phyloP scores from a whole-genome alignment of 2,113 vertebrate species.

The Psammodynastes pulverulentus region DNA sequence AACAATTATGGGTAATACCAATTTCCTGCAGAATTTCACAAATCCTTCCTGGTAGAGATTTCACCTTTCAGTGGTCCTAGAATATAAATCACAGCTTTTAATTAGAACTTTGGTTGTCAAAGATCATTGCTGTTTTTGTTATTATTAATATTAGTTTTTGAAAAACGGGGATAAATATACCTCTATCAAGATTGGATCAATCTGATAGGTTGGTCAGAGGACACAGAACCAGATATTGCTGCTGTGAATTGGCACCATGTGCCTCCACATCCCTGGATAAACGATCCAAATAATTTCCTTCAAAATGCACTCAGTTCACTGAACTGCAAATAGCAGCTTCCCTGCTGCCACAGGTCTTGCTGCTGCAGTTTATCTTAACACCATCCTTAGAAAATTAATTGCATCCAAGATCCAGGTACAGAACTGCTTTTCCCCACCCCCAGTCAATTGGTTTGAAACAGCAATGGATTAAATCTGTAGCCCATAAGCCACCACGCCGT shows the following conservation, averaged over 20 bases:
- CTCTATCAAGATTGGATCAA: slow-evolving; percentile 1
- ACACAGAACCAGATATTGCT: not conserved
- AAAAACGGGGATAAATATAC: not conserved
- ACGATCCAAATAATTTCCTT: not conserved
- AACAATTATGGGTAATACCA: slow-evolving; percentile 60
- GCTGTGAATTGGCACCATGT: not conserved
- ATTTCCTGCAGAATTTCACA: slow-evolving; percentile 60
- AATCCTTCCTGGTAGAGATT: slow-evolving; percentile 63
- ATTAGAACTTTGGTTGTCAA: slow-evolving; percentile 31
- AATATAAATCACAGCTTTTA: slow-evolving; percentile 44
- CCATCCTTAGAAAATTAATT: not conserved
- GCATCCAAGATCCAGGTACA: not conserved
- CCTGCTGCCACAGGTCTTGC: not conserved
- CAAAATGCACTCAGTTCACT: not conserved
- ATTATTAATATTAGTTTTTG: not conserved
- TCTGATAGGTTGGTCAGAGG: slow-evolving; percentile 24
- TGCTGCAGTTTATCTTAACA: not conserved
- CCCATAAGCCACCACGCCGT: not conserved
- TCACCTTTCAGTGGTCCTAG: slow-evolving; percentile 59
- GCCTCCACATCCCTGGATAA: not conserved
- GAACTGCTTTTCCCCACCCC: not conserved
- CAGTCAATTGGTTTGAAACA: not conserved
- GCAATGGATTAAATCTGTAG: not conserved
- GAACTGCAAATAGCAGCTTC: not conserved
- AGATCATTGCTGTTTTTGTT: not conserved